These are phyloP conservation scores for Erpetoichthys calabaricus DNA, from an alignment of 2,797 vertebrate species.

Conservation along the genomic window DNA sequence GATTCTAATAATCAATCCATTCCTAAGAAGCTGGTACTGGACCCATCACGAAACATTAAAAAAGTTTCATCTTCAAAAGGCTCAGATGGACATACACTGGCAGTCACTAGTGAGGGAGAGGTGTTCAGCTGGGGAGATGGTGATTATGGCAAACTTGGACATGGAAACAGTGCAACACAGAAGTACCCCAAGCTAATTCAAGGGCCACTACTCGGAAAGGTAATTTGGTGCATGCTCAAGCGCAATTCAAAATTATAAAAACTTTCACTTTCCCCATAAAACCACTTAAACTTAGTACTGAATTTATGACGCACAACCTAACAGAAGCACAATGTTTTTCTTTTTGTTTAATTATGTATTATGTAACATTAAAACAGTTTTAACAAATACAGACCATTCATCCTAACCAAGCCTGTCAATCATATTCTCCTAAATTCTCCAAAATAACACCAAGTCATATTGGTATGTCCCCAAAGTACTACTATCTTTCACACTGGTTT, in stretches of 20 bases:
- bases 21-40: constrained; percentile 62
- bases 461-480: no score
- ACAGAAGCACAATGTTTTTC: no score
- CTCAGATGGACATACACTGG: constrained; percentile 62
- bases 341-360: no score
- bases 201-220: constrained; percentile 62
- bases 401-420: no score
- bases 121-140: constrained; percentile 69
- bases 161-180: constrained; percentile 67
- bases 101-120: constrained; percentile 60
- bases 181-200: constrained; percentile 69
- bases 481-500: no score
- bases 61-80: constrained; percentile 67
- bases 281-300: no score
- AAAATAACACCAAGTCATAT: no score
- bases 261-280: background rate
- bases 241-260: background rate
- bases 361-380: no score
- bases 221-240: constrained; percentile 15
- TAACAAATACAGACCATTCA: no score
- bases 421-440: no score
- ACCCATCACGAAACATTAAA: constrained; percentile 55
- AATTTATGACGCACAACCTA: no score
- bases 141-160: constrained; percentile 64
- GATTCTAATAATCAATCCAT: constrained; percentile 68